These are phyloP conservation scores for Calyptomena viridis DNA, from an alignment of 2,113 vertebrate species.

Conservation along the genomic window DNA sequence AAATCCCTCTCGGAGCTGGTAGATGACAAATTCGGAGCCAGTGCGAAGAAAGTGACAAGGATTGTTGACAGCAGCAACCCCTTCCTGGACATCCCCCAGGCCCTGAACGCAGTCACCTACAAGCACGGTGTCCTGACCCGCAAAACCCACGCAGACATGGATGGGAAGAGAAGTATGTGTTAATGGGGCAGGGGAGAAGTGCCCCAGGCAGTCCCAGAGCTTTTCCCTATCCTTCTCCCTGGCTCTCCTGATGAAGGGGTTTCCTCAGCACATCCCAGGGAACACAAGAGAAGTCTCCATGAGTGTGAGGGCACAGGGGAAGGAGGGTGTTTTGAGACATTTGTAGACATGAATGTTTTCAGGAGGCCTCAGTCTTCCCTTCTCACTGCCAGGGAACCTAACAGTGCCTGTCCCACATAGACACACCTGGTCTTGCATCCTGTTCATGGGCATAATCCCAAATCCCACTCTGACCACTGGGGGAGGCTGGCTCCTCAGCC, in stretches of 20 bases:
- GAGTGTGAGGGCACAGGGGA: not conserved
- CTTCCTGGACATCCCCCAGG: slow-evolving; percentile 92
- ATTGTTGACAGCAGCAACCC: slow-evolving; percentile 94
- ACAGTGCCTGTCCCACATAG: not conserved
- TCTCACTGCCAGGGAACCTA: not conserved
- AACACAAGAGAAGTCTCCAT: not conserved
- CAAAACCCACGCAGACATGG: slow-evolving; percentile 96
- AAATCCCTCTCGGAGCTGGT: slow-evolving; percentile 96
- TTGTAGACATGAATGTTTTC: not conserved
- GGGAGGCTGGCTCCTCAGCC: not conserved
- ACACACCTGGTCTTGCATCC: not conserved
- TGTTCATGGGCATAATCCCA: not conserved
- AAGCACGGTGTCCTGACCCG: slow-evolving; percentile 93
- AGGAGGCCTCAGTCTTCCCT: not conserved
- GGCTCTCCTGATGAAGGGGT: not conserved
- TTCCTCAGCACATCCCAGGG: not conserved
- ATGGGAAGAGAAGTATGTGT: slow-evolving; percentile 93
- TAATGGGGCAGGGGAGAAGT: not conserved
- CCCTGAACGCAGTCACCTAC: slow-evolving; percentile 90
- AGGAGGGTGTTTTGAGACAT: not conserved
- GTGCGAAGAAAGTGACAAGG: slow-evolving; percentile 88
- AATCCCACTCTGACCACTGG: not conserved
- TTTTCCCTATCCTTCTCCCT: not conserved
- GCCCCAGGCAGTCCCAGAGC: not conserved
- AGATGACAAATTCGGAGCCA: slow-evolving; percentile 91